Evolutionary conservation across 2,888 invertebrate species (phyloP), one percentile per base, ranked within the genome.

Genomic region (Rhyacophila evoluta): DNA sequence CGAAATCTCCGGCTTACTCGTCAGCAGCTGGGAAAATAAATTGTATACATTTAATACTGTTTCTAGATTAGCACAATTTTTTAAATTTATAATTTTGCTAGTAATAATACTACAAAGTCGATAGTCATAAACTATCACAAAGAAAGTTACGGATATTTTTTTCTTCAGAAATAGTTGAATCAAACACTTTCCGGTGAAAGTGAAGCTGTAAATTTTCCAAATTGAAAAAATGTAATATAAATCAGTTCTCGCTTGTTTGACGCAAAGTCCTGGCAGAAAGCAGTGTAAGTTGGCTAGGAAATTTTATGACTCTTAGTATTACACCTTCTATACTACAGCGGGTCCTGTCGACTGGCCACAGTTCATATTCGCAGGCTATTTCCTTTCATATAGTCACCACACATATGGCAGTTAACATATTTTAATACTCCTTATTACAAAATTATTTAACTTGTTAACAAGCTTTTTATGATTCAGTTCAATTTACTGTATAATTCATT

Each of bases 151-250:
- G 8, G 55, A 10, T 15, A 25, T 55, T 19, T n/a, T 55, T 39
- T 39, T 55, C 3, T 19, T 6, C 15, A 55, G 19, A 55, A 55
- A 55, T 55, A 55, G 55, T 55, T 55, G 2, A 55, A 55, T 55
- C 55, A 55, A 55, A 55, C 55, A 19, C 19, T 12, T 55, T 10
- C 15, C 25, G 15, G 19, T 2, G 19, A 55, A 55, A 19, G 19
- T 19, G 55, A 25, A 19, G 55, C 10, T 19, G 55, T 55, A 55
- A 55, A 55, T 55, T 55, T 55, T 19, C 15, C 15, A 55, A 55
- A 55, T 55, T 55, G 55, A 55, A 55, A 55, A 55, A 55, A 55
- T 55, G 15, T 19, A 55, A 55, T 55, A 55, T 55, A 33, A 33
- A 55, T 55, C 19, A 55, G 15, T 19, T 15, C 55, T 55, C 6